phyloP scores from a whole-genome alignment of 2,113 vertebrate species.

The Piaya cayana region DNA sequence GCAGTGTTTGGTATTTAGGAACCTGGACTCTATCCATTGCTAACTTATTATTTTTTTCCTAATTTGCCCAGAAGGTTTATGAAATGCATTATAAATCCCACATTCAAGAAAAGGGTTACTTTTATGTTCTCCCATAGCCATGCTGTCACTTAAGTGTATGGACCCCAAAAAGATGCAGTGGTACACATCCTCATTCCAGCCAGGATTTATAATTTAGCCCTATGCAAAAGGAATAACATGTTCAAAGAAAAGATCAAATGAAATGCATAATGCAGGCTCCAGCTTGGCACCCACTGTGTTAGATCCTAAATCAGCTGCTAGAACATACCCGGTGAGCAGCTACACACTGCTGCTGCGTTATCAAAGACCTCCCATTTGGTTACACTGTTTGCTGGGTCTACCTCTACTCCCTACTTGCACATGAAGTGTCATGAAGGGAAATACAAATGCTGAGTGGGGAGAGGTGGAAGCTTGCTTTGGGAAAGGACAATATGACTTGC shows the following conservation, averaged over 20 bases:
- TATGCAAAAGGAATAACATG: not conserved
- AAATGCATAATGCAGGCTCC: conserved; percentile 7
- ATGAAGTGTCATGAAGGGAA: conserved; percentile 49
- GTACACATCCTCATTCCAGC: not conserved
- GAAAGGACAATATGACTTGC: not conserved
- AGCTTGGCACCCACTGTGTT: not conserved
- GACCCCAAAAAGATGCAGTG: not conserved
- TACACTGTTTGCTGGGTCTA: conserved; percentile 5
- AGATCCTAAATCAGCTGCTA: conserved; percentile 23
- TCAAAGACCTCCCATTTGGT: conserved; percentile 53
- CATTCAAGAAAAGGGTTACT: conserved; percentile 20
- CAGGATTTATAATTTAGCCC: not conserved
- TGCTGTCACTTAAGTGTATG: not conserved
- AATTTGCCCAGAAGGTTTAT: conserved; percentile 70
- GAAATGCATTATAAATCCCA: conserved; percentile 59
- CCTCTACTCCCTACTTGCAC: not conserved
- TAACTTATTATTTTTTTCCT: conserved; percentile 65
- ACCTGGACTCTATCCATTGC: conserved; percentile 68
- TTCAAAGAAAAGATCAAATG: conserved; percentile 35
- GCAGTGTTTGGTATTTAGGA: conserved; percentile 66
- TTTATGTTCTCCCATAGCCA: not conserved
- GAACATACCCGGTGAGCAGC: conserved; percentile 54
- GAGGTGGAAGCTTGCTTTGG: conserved; percentile 19
- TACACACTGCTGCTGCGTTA: conserved; percentile 20
- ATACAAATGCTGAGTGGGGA: conserved; percentile 26